These are phyloP conservation scores for Tenodera sinensis DNA, from an alignment of 2,888 invertebrate species.

Conservation along the genomic window DNA sequence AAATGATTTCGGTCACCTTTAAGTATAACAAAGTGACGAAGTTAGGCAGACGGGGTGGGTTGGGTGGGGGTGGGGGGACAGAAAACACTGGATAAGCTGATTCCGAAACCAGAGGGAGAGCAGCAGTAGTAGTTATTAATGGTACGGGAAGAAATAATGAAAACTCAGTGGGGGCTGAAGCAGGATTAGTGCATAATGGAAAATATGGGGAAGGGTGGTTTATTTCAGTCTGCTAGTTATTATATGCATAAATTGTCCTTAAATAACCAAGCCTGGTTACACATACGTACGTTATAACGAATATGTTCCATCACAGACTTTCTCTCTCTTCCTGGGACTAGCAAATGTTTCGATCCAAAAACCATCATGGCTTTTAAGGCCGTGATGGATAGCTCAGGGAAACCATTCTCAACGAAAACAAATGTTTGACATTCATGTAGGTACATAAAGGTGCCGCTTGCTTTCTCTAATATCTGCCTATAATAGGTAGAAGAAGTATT, in stretches of 20 bases:
- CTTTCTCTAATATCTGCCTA: too few species aligned
- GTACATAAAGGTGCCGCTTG: too few species aligned
- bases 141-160: background rate
- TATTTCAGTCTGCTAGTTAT: background rate
- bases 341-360: background rate
- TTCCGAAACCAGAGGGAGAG: background rate
- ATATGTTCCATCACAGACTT: background rate
- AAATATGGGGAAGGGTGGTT: background rate
- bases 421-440: too few species aligned
- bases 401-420: background rate
- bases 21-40: constrained; percentile 1
- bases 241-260: background rate
- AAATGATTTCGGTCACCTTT: background rate
- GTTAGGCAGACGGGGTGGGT: background rate
- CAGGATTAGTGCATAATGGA: background rate
- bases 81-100: background rate
- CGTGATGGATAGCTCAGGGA: background rate
- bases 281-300: background rate
- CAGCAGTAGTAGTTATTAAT: background rate
- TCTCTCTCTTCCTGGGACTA: background rate
- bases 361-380: background rate
- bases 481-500: too few species aligned
- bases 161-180: background rate
- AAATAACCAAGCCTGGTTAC: background rate
- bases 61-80: too few species aligned